A percentile compares a stretch with the other conserved stretches of the same genome.
These are phyloP conservation scores for Nyctibius bracteatus DNA, from an alignment of 2,113 vertebrate species.

Conservation along the genomic window DNA sequence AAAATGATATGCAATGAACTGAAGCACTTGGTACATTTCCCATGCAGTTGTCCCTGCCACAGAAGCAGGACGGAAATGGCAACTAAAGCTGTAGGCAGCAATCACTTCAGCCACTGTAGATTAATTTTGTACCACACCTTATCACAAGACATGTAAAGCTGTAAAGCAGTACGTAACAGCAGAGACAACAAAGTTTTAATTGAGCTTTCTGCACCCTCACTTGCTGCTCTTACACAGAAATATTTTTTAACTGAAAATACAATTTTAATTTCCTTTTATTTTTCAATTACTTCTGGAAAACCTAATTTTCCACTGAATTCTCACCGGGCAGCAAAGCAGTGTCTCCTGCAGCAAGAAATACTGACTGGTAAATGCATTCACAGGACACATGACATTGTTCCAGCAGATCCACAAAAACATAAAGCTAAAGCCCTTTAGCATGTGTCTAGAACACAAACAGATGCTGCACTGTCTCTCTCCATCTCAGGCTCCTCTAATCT, in stretches of 20 bases:
- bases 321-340: not conserved
- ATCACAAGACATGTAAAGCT: not conserved
- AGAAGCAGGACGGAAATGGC: not conserved
- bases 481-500: not conserved
- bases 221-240: not conserved
- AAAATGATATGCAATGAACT: not conserved
- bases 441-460: not conserved
- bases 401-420: not conserved
- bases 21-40: not conserved
- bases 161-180: not conserved
- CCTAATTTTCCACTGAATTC: not conserved
- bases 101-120: not conserved
- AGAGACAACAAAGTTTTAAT: not conserved
- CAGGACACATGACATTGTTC: accelerated
- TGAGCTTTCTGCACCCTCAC: not conserved
- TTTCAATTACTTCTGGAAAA: not conserved
- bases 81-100: not conserved
- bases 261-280: not conserved
- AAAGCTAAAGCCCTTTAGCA: not conserved
- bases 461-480: not conserved
- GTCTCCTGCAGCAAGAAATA: not conserved
- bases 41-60: not conserved
- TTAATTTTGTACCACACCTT: not conserved
- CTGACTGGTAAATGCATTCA: not conserved
- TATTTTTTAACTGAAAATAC: not conserved